Evolutionary conservation across 2,113 vertebrate species (phyloP), one percentile per base, ranked within the genome.

Genomic region (Raja brachyura): DNA sequence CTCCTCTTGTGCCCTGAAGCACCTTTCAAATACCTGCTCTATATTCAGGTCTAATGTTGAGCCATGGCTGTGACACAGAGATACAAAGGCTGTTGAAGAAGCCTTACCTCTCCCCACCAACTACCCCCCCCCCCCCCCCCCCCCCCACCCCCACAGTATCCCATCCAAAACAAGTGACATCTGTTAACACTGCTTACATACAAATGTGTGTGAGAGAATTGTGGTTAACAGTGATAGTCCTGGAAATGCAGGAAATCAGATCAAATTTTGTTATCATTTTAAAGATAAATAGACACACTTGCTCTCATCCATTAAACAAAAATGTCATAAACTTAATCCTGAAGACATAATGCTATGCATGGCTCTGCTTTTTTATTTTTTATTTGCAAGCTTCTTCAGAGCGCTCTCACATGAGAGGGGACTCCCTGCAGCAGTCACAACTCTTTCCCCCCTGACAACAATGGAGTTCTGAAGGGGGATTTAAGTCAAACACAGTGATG

Each of bases 181-280:
- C 97, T 97, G 97, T 96, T 97, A 97, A 97, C n/a, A 96, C 96
- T 96, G 96, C 96, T 96, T 96, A 96, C 95, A 95, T 96, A 96
- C 97, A 97, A 97, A 97, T 97, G 97, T 14, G 59, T 97, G 96
- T 97, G 97, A 96, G 96, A 97, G 96, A 96, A 97, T 97, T 97
- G 97, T 97, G 97, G 97, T 97, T 97, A 97, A 97, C 97, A 97
- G 96, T 97, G 96, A 97, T 96, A 97, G 96, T 97, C 96, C 96
- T 96, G 97, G 97, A 96, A 97, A 96, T 97, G 97, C 96, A 96
- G 95, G 94, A 96, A 96, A 96, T 97, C 96, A 96, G 96, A 96
- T 95, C 96, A 96, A 95, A 94, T 96, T 96, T 96, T 95, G 95
- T 95, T 96, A 97, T 97, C 96, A 96, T 96, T 95, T 73, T 73